Conservation (phyloP, 2,797 vertebrate species). For the Hemibagrus guttatus region DNA sequence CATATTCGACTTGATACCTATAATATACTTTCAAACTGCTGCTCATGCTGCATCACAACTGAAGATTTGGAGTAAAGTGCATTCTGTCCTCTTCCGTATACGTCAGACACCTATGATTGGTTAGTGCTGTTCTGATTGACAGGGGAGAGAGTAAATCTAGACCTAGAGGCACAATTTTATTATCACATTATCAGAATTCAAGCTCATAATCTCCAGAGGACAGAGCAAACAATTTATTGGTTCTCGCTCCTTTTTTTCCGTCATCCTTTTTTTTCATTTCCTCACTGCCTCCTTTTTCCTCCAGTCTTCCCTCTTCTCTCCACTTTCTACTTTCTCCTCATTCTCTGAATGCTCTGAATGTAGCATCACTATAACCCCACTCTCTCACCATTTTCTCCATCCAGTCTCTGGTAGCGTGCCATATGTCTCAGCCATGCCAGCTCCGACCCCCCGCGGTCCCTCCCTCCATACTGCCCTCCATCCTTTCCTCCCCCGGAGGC, state of each 20-base stretch:
- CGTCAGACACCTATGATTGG: background rate
- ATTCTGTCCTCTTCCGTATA: background rate
- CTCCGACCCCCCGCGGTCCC: constrained; percentile 65
- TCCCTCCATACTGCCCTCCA: constrained; percentile 54
- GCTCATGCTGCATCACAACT: background rate
- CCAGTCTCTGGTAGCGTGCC: constrained; percentile 66
- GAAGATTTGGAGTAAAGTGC: background rate
- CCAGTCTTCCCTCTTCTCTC: background rate
- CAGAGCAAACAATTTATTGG: background rate
- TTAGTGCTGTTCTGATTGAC: background rate
- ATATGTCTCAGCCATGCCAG: constrained; percentile 79
- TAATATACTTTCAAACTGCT: background rate
- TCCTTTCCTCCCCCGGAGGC: constrained; percentile 69
- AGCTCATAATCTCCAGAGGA: background rate
- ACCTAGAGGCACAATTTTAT: background rate
- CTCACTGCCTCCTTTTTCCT: background rate
- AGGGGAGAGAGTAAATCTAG: background rate
- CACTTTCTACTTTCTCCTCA: background rate
- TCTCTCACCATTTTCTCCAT: constrained; percentile 31
- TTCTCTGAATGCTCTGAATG: constrained; percentile 21
- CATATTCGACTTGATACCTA: too few relatives aligned
- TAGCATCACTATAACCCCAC: background rate
- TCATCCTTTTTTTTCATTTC: background rate
- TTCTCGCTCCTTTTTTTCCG: background rate
- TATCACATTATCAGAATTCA: background rate